A percentile compares a stretch with the other conserved stretches of the same genome.
These are phyloP conservation scores for Drosophila macrospina DNA, from an alignment of 2,888 invertebrate genomes.

Conservation along the genomic window DNA sequence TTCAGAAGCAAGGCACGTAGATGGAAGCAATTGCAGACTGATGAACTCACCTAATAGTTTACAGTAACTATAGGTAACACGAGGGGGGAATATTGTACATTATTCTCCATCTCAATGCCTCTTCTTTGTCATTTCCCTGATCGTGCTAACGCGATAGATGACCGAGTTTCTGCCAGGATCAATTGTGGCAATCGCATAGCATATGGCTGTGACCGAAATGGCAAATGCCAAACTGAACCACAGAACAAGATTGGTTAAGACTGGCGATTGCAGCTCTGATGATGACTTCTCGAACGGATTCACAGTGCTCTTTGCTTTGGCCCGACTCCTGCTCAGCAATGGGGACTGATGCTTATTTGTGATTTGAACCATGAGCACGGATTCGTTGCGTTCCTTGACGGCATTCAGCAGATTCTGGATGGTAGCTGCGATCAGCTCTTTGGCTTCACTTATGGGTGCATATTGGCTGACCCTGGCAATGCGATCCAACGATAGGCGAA, in stretches of 20 bases:
- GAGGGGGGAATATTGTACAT: too few species aligned
- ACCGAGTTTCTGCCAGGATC: constrained; percentile 99
- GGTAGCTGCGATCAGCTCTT: constrained; percentile 74
- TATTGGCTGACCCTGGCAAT: constrained; percentile 67
- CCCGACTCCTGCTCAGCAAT: constrained; percentile 50
- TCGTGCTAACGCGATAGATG: constrained; percentile 98
- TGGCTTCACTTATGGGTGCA: constrained; percentile 71
- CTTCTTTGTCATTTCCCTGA: constrained; percentile 93
- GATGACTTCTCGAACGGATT: constrained; percentile 86
- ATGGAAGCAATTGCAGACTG: constrained; percentile 5
- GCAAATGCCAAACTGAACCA: constrained; percentile 92
- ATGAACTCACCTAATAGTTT: constrained; percentile 22
- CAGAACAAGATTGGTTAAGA: constrained; percentile 93
- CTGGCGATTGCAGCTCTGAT: constrained; percentile 90
- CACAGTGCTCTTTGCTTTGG: constrained; percentile 29
- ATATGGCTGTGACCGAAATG: constrained; percentile 91
- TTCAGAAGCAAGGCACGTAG: constrained; percentile 41
- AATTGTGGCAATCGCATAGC: constrained; percentile 95
- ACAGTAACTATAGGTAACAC: too few species aligned
- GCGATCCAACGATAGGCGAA: constrained; percentile 68
- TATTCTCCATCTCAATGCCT: constrained; percentile 89
- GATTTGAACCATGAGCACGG: constrained; percentile 86
- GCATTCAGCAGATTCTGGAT: constrained; percentile 86
- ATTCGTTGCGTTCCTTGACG: constrained; percentile 86
- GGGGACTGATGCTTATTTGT: constrained; percentile 55